These are phyloP conservation scores for Corythornis leucogaster DNA, from an alignment of 2,797 vertebrate species.

Conservation along the genomic window DNA sequence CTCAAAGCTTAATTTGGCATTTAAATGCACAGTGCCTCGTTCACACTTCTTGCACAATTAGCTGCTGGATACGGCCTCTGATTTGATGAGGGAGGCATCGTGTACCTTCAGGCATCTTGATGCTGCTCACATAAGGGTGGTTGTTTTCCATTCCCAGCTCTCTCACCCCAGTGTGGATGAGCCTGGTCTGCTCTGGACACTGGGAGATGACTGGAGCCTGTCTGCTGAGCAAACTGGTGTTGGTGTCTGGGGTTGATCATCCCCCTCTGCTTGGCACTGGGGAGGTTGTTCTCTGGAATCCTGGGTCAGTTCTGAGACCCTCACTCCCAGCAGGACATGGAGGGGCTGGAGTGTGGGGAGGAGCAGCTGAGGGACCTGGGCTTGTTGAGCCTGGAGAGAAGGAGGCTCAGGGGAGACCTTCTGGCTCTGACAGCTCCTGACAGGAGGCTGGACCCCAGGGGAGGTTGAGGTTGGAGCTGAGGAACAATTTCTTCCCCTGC, in stretches of 20 bases:
- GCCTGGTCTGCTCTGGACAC: neutral
- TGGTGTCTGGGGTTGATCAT: neutral
- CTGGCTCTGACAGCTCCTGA: too few species aligned
- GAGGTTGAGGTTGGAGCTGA: too few species aligned
- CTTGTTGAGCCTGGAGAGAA: too few species aligned
- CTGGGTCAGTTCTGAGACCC: neutral
- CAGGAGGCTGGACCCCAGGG: too few species aligned
- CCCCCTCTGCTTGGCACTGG: too few species aligned
- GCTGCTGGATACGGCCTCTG: neutral
- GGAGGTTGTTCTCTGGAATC: neutral
- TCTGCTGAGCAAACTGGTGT: accelerated
- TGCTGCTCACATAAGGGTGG: accelerated
- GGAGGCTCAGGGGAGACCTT: too few species aligned
- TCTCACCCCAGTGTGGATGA: accelerated
- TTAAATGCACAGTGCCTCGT: neutral
- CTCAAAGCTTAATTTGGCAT: neutral
- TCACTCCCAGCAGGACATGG: neutral
- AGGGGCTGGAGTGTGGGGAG: neutral
- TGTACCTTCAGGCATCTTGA: neutral
- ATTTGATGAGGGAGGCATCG: accelerated
- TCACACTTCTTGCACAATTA: neutral
- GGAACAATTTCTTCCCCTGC: too few species aligned
- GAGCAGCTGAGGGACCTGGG: too few species aligned
- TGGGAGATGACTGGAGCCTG: too few species aligned
- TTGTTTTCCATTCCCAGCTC: neutral